Evolutionary conservation across 2,797 vertebrate genomes (phyloP).

Genomic region (Antrozous pallidus): DNA sequence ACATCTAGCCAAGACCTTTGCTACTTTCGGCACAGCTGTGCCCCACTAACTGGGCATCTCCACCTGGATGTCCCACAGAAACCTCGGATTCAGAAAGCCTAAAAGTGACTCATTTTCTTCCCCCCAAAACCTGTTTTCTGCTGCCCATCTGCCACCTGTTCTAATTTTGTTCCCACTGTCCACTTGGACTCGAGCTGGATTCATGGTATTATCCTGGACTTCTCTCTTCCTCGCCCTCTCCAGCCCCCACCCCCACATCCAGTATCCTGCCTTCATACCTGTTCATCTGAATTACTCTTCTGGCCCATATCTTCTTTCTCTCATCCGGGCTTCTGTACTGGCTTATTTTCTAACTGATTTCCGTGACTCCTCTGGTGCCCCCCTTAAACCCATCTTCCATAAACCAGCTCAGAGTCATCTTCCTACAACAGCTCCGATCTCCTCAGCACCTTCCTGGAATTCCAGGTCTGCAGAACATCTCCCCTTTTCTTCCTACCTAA

Average conservation of each 20-base stretch:
- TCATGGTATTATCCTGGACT: background rate
- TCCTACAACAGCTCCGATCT: background rate
- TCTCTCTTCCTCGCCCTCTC: too few species aligned
- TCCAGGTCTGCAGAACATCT: background rate
- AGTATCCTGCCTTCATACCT: too few species aligned
- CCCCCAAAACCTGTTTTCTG: background rate
- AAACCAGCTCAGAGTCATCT: background rate
- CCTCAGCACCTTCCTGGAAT: background rate
- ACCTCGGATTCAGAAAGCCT: background rate
- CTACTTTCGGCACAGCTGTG: background rate
- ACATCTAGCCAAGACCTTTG: background rate
- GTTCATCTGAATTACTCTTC: background rate
- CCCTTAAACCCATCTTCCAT: background rate
- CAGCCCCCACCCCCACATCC: background rate
- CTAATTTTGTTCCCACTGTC: background rate
- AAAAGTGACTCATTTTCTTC: background rate
- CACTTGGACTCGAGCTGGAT: background rate
- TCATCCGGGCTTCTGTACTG: background rate
- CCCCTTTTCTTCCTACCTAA: background rate
- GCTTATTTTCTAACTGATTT: background rate
- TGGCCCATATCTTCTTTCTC: background rate
- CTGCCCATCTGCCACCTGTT: background rate
- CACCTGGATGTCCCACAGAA: background rate
- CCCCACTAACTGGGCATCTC: background rate
- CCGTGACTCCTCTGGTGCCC: background rate